Evolutionary conservation across 2,888 invertebrate species (phyloP).

Genomic region (Lithophane leautieri): DNA sequence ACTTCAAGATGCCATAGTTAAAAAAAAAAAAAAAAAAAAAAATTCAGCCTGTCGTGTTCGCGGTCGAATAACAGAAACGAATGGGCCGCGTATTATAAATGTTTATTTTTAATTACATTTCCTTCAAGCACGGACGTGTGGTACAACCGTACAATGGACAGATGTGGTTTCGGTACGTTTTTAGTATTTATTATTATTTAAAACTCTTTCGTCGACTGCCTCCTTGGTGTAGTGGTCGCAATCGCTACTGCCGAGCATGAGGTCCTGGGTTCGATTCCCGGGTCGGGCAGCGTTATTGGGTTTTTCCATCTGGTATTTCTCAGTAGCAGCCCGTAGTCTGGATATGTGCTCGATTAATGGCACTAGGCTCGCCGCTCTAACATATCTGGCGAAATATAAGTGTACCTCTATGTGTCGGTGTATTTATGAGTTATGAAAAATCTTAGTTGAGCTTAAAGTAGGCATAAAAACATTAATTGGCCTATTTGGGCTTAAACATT

Average conservation of each 20-base stretch:
- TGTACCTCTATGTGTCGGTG: not conserved
- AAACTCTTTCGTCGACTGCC: too few species aligned
- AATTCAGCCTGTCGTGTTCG: constrained; percentile 42
- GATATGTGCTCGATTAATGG: too few species aligned
- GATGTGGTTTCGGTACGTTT: constrained; percentile 44
- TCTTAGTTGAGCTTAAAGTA: not conserved
- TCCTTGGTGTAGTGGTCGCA: too few species aligned
- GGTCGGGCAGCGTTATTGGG: too few species aligned
- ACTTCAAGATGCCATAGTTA: too few species aligned
- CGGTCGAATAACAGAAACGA: constrained; percentile 56
- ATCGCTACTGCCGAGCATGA: too few species aligned
- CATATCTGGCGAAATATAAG: too few species aligned
- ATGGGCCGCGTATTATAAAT: constrained; percentile 64
- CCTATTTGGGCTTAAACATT: not conserved
- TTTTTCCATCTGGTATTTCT: too few species aligned
- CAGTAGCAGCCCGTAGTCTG: too few species aligned
- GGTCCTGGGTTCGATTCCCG: too few species aligned
- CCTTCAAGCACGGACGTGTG: constrained; percentile 59
- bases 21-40: too few species aligned
- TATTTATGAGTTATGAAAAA: not conserved
- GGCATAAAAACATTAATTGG: not conserved
- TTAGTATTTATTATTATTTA: constrained; percentile 35
- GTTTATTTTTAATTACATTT: constrained; percentile 70
- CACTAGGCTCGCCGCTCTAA: too few species aligned
- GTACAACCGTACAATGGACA: constrained; percentile 25